Conservation (phyloP, 2,113 vertebrate genomes). For the Oncorhynchus kisutch region DNA sequence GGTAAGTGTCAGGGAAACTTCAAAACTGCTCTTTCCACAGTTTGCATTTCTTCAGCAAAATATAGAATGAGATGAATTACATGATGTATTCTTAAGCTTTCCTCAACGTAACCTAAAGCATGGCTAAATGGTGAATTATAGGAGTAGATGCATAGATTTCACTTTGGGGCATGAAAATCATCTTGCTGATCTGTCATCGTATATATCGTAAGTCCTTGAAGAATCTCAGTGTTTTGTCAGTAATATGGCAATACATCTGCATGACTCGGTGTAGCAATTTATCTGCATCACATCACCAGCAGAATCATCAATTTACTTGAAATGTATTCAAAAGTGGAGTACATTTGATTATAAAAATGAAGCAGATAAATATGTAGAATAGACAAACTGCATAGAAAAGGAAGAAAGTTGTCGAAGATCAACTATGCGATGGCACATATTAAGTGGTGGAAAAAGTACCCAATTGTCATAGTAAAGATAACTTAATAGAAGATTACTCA, state of each 20-base stretch:
- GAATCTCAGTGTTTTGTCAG: conserved; percentile 13
- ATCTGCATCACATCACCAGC: background rate
- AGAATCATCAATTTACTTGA: background rate
- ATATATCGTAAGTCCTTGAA: background rate
- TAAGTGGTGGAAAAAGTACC: no score
- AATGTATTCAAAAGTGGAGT: background rate
- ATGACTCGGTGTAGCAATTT: conserved; percentile 4
- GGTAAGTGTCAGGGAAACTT: background rate
- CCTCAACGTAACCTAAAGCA: background rate
- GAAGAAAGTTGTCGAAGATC: background rate
- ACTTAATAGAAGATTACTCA: no score
- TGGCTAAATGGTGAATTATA: background rate
- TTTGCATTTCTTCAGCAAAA: background rate
- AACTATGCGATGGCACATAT: no score
- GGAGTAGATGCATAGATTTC: background rate
- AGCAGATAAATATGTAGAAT: background rate
- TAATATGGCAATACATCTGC: conserved; percentile 11
- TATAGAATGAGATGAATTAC: background rate
- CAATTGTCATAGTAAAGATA: no score
- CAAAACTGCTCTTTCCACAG: background rate
- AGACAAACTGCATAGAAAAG: background rate
- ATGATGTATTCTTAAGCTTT: background rate
- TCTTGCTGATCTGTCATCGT: conserved; percentile 9
- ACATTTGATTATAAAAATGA: background rate
- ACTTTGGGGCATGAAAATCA: background rate